phyloP scores from a whole-genome alignment of 2,888 invertebrate genomes.

The Hypselothyrea guttata region DNA sequence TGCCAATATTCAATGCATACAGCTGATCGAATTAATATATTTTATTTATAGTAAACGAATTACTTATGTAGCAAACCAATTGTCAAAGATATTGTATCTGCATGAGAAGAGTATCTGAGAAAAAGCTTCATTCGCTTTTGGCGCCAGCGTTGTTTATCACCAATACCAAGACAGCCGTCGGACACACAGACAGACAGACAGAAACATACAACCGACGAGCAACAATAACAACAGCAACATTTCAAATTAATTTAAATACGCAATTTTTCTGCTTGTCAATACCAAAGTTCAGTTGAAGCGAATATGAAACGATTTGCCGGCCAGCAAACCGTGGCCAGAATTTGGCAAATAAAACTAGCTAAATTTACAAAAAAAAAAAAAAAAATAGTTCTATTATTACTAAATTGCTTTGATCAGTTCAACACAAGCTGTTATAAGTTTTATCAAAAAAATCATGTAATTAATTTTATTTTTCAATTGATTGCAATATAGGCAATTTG shows the following conservation, averaged over 20 bases:
- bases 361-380: too few relatives aligned
- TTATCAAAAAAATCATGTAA: too few relatives aligned
- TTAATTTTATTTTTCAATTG: too few relatives aligned
- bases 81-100: neutral
- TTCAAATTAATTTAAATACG: slow-evolving; percentile 63
- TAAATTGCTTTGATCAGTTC: too few relatives aligned
- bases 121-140: slow-evolving; percentile 31
- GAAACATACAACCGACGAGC: slow-evolving; percentile 8
- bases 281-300: slow-evolving; percentile 34
- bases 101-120: neutral
- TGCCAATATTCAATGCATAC: neutral
- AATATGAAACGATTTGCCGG: slow-evolving; percentile 35
- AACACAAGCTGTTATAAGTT: too few relatives aligned
- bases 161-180: slow-evolving; percentile 24
- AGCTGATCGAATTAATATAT: too few relatives aligned
- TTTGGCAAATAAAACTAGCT: slow-evolving; percentile 35
- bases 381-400: too few relatives aligned
- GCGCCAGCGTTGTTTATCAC: slow-evolving; percentile 61
- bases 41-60: too few relatives aligned
- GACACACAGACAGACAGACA: slow-evolving; percentile 6
- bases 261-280: slow-evolving; percentile 53
- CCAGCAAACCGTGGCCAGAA: slow-evolving; percentile 28
- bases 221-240: slow-evolving; percentile 7
- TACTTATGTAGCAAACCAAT: neutral
- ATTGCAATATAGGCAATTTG: too few relatives aligned